Evolutionary conservation across 2,797 vertebrate genomes (phyloP).

Genomic region (Pyrocephalus nanus): DNA sequence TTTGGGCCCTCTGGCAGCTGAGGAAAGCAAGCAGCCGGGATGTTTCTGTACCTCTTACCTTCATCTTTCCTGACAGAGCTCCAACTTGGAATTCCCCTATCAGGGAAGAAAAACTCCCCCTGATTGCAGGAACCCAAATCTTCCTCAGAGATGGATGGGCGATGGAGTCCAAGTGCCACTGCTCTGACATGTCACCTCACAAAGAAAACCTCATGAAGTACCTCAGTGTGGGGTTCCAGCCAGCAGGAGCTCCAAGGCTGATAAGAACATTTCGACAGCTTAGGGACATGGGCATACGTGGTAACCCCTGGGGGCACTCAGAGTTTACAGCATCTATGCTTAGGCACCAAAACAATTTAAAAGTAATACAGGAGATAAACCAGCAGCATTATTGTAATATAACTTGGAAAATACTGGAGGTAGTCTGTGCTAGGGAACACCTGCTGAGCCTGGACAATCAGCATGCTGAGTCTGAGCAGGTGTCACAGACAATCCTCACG

Average conservation of each 20-base stretch:
- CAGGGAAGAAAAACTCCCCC: constrained; percentile 22
- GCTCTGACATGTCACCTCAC: neutral
- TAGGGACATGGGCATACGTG: neutral
- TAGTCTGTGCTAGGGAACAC: neutral
- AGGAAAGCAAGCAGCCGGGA: neutral
- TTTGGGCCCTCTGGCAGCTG: neutral
- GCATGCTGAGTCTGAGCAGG: neutral
- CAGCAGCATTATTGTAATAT: neutral
- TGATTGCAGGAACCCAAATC: neutral
- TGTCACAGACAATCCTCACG: neutral
- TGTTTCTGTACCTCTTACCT: constrained; percentile 57
- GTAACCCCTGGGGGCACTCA: neutral
- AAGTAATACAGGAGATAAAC: neutral
- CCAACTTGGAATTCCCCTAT: constrained; percentile 51
- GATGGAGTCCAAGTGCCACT: neutral
- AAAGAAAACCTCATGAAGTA: neutral
- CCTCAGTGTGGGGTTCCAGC: neutral
- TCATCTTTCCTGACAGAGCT: constrained; percentile 37
- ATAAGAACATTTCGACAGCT: neutral
- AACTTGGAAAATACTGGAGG: neutral
- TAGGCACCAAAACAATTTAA: neutral
- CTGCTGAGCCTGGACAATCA: neutral
- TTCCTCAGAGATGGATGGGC: neutral
- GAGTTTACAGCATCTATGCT: neutral
- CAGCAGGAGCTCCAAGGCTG: neutral